These are phyloP conservation scores for Tricholaema leucomelas DNA, from an alignment of 2,113 vertebrate species.

Conservation along the genomic window DNA sequence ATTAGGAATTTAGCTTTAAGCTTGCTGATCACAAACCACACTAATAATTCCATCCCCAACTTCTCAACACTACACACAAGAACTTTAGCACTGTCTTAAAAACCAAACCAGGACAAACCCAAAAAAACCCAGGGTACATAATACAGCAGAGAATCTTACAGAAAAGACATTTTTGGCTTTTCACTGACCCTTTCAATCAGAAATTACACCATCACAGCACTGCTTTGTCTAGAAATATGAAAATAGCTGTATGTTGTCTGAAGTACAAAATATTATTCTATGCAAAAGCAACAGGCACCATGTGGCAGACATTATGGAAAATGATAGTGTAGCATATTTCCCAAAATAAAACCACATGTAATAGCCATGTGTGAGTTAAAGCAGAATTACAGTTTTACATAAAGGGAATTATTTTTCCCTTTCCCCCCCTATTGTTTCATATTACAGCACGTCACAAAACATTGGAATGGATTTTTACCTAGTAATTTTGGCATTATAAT, in stretches of 20 bases:
- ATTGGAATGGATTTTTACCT: background rate
- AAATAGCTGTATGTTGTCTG: slow-evolving; percentile 7
- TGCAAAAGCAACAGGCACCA: slow-evolving; percentile 2
- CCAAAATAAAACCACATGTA: slow-evolving; percentile 48
- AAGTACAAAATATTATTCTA: background rate
- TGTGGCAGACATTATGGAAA: slow-evolving; percentile 42
- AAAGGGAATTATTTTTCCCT: background rate
- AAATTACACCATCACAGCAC: background rate
- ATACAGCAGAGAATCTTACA: background rate
- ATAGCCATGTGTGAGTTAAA: background rate
- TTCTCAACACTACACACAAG: background rate
- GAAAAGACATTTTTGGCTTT: background rate
- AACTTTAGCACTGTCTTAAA: background rate
- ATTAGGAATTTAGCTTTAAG: background rate
- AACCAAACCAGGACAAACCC: too few species aligned
- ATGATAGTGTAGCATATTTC: slow-evolving; percentile 19
- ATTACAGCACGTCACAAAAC: background rate
- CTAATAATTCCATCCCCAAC: background rate
- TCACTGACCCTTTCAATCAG: background rate
- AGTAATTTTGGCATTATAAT: background rate
- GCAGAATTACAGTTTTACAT: background rate
- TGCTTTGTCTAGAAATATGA: background rate
- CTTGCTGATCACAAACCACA: background rate
- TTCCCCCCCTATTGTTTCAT: background rate
- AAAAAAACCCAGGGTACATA: background rate